Evolutionary conservation across 2,888 invertebrate genomes (phyloP).

Genomic region (Glaucopsyche alexis): DNA sequence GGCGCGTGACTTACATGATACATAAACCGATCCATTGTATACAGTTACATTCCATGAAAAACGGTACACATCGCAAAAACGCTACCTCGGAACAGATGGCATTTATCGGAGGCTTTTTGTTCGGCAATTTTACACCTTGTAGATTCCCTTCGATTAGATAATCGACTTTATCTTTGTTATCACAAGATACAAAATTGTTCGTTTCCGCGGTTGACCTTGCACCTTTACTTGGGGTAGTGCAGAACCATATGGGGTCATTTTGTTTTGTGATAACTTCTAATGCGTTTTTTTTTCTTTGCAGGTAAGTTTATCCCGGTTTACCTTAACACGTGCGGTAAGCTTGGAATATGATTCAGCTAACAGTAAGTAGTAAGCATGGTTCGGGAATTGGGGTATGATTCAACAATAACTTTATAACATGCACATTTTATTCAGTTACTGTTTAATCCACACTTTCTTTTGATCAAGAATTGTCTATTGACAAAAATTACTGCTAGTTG

Average conservation of each 20-base stretch:
- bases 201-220: conserved; percentile 28
- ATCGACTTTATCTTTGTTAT: not conserved
- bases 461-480: too few relatives aligned
- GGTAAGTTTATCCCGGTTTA: conserved; percentile 39
- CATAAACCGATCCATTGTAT: conserved; percentile 7
- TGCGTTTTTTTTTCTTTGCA: conserved; percentile 42
- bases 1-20: conserved; percentile 10
- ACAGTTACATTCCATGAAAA: conserved; percentile 13
- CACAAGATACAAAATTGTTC: not conserved
- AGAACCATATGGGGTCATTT: conserved; percentile 38
- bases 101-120: conserved; percentile 2
- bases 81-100: conserved; percentile 22
- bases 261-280: conserved; percentile 38
- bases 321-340: conserved; percentile 23
- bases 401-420: not conserved
- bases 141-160: not conserved
- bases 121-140: conserved; percentile 26
- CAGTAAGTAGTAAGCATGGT: not conserved
- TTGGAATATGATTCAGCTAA: not conserved
- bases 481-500: too few relatives aligned
- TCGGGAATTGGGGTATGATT: not conserved
- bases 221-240: conserved; percentile 34
- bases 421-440: not conserved
- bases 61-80: conserved; percentile 21
- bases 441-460: too few relatives aligned